Evolutionary conservation across 2,797 vertebrate species (phyloP).

Genomic region (Parotocinclus haroldoi): DNA sequence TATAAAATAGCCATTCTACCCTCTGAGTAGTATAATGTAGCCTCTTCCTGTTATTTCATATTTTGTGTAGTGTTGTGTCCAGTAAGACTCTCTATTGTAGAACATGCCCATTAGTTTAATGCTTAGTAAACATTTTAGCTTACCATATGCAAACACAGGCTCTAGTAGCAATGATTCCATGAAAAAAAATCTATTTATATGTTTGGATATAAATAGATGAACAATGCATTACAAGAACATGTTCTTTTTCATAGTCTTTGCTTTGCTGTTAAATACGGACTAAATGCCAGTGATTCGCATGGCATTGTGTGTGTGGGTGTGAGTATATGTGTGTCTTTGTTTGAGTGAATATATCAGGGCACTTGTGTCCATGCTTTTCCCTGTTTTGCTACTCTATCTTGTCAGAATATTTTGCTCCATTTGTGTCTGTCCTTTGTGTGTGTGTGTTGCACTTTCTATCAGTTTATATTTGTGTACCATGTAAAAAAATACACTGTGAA

Average conservation of each 20-base stretch:
- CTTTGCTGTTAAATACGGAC: conserved; percentile 4
- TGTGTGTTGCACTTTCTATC: conserved; percentile 48
- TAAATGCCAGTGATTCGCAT: conserved; percentile 19
- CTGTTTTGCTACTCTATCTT: conserved; percentile 1
- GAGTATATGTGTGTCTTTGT: not conserved
- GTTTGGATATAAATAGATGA: conserved; percentile 39
- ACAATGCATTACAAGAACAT: conserved; percentile 4
- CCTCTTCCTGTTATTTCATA: conserved; percentile 18
- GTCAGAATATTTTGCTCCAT: conserved; percentile 9
- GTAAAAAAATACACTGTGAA: conserved; percentile 68
- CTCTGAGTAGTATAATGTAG: conserved; percentile 11
- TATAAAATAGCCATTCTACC: not conserved
- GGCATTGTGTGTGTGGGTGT: conserved; percentile 1
- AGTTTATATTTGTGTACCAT: conserved; percentile 56
- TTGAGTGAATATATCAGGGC: not conserved
- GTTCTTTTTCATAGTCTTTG: conserved; percentile 1
- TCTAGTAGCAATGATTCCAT: conserved; percentile 19
- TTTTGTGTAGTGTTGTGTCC: conserved; percentile 37
- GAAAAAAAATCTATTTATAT: conserved; percentile 34
- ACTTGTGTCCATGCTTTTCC: not conserved
- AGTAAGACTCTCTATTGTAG: conserved; percentile 1
- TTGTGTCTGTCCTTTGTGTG: conserved; percentile 20
- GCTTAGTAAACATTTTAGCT: conserved; percentile 4
- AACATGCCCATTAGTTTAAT: conserved; percentile 1
- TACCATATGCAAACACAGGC: conserved; percentile 31